These are phyloP conservation scores for Xenopus borealis DNA, from an alignment of 2,113 vertebrate genomes.

Conservation along the genomic window DNA sequence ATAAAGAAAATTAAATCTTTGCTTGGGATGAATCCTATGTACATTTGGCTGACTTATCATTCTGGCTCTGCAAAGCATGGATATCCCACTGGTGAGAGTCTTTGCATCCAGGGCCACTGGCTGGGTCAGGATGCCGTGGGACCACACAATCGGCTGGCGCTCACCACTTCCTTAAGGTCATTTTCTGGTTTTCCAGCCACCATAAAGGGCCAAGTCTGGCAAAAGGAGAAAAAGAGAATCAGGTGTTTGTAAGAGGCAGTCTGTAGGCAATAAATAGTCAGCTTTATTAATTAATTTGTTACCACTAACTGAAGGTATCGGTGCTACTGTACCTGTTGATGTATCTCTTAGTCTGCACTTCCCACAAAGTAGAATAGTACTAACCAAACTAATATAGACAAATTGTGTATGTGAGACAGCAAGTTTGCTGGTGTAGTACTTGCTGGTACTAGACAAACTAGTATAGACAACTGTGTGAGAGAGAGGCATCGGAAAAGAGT, in stretches of 20 bases:
- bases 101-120: constrained; percentile 48
- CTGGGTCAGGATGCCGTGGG: constrained; percentile 88
- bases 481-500: background rate
- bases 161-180: constrained; percentile 93
- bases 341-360: too few relatives aligned
- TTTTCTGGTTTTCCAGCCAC: constrained; percentile 92
- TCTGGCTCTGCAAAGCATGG: too few relatives aligned
- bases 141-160: constrained; percentile 84
- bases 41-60: constrained; percentile 29
- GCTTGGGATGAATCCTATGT: constrained; percentile 50
- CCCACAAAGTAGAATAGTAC: too few relatives aligned
- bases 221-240: constrained; percentile 46
- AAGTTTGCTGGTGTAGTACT: too few relatives aligned
- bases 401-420: too few relatives aligned
- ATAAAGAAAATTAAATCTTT: constrained; percentile 64
- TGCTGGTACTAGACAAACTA: too few relatives aligned
- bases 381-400: too few relatives aligned
- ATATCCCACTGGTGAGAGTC: background rate
- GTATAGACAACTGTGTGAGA: background rate
- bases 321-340: too few relatives aligned
- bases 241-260: too few relatives aligned
- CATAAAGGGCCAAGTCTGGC: constrained; percentile 97
- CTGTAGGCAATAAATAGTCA: too few relatives aligned
- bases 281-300: too few relatives aligned
- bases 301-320: too few relatives aligned